Evolutionary conservation across 2,888 invertebrate genomes (phyloP).

Genomic region (Thumatha senex): DNA sequence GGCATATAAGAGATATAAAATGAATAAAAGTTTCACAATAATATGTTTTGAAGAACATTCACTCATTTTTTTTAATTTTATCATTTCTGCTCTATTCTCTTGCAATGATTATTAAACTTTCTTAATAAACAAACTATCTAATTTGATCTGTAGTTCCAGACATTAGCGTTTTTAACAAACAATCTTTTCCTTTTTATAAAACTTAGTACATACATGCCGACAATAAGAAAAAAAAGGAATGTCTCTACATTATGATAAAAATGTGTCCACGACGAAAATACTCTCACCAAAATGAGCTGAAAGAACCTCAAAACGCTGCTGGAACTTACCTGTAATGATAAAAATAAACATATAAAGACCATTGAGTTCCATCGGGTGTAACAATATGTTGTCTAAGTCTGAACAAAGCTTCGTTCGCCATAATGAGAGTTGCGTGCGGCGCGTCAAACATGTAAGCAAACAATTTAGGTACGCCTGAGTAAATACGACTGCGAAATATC

Average conservation of each 20-base stretch:
- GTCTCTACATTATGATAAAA: constrained; percentile 27
- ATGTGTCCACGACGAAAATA: constrained; percentile 55
- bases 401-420: constrained; percentile 76
- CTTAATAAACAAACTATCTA: too few relatives aligned
- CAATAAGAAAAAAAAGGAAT: constrained; percentile 10
- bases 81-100: too few relatives aligned
- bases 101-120: too few relatives aligned
- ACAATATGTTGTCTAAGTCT: constrained; percentile 78
- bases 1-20: too few relatives aligned
- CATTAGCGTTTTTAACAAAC: too few relatives aligned
- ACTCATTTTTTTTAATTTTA: too few relatives aligned
- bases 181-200: too few relatives aligned
- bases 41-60: too few relatives aligned
- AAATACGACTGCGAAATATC: constrained; percentile 81
- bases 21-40: too few relatives aligned
- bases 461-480: constrained; percentile 82
- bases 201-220: background rate
- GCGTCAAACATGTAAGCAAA: constrained; percentile 83
- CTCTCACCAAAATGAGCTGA: constrained; percentile 70
- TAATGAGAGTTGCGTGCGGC: constrained; percentile 82
- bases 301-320: constrained; percentile 55
- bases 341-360: constrained; percentile 76
- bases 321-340: constrained; percentile 78
- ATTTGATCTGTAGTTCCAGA: too few relatives aligned
- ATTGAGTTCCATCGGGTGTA: constrained; percentile 72